Base-by-base conservation (phyloP, 1,140 invertebrate genomes). In the Atopsyche davidsoni region DNA sequence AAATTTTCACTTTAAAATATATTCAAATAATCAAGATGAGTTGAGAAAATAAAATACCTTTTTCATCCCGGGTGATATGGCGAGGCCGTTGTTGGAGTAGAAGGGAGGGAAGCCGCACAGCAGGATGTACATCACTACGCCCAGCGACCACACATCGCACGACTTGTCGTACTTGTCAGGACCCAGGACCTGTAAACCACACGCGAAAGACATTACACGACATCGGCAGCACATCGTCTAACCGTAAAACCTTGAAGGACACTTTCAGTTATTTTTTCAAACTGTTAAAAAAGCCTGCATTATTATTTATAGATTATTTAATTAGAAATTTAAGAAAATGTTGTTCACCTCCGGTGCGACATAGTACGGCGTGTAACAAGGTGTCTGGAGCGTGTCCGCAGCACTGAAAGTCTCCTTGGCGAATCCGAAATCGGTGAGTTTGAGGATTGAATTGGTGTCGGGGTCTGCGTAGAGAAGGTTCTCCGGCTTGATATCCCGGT, bases 41-140 rank as follows among this genome's bases (percentile, higher is more conserved):
- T 28, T 6, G 25, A 34, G n/a, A 16, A 39, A 2, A 31, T 25
- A 3, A 39, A 21, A 16, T 60, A 71, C 68, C 64, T 90, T 95
- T 68, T 98, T 99, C 96, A 99, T 99, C n/a, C 96, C 96, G 0
- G 96, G 95, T 21, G 94, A 98, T 60, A 99, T 98, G 4, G 96
- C 92, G 22, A 94, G 74, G 0, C 96, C 96, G 63, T 96, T 89
- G 68, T 96, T 95, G 66, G 92, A 96, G 68, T 96, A 98, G 74
- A 98, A 99, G 16, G 96, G 96, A 18, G 96, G 96, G 70, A 96
- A 98, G 3, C 96, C 96, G 73, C 96, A 98, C 39, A 98, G 77
- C 57, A 76, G 59, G 1, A 98, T 98, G 67, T 98, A 98, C 91
- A 96, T 97, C 43, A 97, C 96, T 35, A 98, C 94, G 36, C 95